Conservation (phyloP, 1,140 invertebrate genomes). For the Calliphora vicina region DNA sequence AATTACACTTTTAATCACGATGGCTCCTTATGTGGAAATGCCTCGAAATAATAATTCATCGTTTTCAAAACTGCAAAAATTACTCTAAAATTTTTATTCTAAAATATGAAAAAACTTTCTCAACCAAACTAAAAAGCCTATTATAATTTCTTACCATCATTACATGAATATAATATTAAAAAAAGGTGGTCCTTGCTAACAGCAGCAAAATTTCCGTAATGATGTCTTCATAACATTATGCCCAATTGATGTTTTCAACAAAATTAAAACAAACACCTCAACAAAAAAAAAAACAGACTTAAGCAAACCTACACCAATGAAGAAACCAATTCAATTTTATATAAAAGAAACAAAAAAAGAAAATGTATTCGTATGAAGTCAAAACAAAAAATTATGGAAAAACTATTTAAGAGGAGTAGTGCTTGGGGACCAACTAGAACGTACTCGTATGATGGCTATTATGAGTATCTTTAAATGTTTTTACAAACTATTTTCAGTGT, state of each 20-base stretch:
- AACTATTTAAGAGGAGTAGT: slow-evolving; percentile 10
- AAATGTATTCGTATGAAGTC: background rate
- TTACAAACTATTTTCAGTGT: background rate
- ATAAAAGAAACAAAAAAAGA: background rate
- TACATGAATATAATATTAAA: background rate
- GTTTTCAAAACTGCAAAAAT: too few relatives aligned
- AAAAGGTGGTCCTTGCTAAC: background rate
- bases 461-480: slow-evolving; percentile 16
- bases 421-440: slow-evolving; percentile 1
- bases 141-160: too few relatives aligned
- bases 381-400: background rate
- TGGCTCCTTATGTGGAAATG: too few relatives aligned
- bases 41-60: too few relatives aligned
- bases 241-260: background rate
- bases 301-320: too few relatives aligned
- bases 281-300: too few relatives aligned
- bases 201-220: slow-evolving; percentile 12
- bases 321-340: too few relatives aligned
- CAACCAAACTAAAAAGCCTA: too few relatives aligned
- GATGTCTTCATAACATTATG: background rate
- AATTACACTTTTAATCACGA: too few relatives aligned
- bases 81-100: too few relatives aligned
- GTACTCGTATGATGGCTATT: background rate
- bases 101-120: too few relatives aligned
- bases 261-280: background rate